Evolutionary conservation across 2,888 invertebrate genomes (phyloP), one percentile per base, ranked within the genome.

Genomic region (Sinhomidia bicolor): DNA sequence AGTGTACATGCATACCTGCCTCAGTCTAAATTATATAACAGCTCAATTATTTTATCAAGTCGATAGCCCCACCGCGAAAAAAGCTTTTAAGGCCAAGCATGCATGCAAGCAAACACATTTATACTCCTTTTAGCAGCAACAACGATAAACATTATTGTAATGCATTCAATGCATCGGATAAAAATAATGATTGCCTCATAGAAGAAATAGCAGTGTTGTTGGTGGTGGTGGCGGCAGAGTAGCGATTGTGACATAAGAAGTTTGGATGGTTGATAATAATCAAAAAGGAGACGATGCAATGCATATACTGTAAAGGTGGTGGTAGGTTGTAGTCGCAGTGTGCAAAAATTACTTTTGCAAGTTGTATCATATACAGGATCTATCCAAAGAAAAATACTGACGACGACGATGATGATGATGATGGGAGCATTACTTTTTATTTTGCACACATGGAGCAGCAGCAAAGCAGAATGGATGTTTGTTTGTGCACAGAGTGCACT

Each of bases 241-340:
- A 47, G 47, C 12, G 10, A 47, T 62, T 62, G 62, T 29, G 26
- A 62, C 62, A 62, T 62, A 54, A 36, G 71, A 17, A 41, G 26
- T 12, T 47, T n/a, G 3, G 71, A 17, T 20, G 26, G 2, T 47
- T n/a, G 3, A 44, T 17, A 47, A 81, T 62, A 65, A 62, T 65
- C 80, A 81, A 81, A 62, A 78, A 65, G 29, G 65, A 26, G 62
- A 44, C 44, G 65, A 36, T 47, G 65, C 47, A 12, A 47, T 26
- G 80, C n/a, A 23, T n/a, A 41, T 0, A 47, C 47, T n/a, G 12
- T 10, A 54, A n/a, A 54, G 32, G n/a, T 41, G 36, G 2, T 9
- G n/a, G n/a, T n/a, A n/a, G n/a, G 71, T 12, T 41, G n/a, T 44
- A 17, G 47, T 60, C 7, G 23, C 26, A 17, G 3, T 60, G 23